These are phyloP conservation scores for Laodelphax striatellus DNA, from an alignment of 1,140 invertebrate genomes.

Conservation along the genomic window DNA sequence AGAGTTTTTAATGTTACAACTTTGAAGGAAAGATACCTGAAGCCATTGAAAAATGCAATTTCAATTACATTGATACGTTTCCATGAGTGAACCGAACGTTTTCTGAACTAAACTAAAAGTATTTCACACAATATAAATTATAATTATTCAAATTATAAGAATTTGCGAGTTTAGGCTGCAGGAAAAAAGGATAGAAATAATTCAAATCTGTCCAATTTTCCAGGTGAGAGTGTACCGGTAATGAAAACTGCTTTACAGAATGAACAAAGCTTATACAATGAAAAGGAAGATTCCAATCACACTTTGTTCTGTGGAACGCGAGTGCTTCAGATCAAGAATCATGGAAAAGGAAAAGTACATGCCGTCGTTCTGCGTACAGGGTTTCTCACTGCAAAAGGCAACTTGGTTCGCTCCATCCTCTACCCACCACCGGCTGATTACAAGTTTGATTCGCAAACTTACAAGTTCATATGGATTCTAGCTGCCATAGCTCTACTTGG, in stretches of 20 bases:
- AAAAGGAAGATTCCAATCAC: constrained; percentile 76
- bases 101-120: too few species aligned
- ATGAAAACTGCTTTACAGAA: constrained; percentile 80
- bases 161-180: too few species aligned
- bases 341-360: constrained; percentile 50
- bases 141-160: too few species aligned
- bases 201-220: constrained; percentile 17
- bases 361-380: constrained; percentile 66
- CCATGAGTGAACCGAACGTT: too few species aligned
- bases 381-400: constrained; percentile 81
- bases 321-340: constrained; percentile 57
- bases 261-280: constrained; percentile 49
- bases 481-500: constrained; percentile 62
- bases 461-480: constrained; percentile 80
- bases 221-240: constrained; percentile 60
- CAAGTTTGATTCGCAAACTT: constrained; percentile 86
- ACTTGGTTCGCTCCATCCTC: constrained; percentile 82
- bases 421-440: constrained; percentile 92
- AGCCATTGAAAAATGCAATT: too few species aligned
- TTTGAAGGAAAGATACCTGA: too few species aligned
- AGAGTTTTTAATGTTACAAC: too few species aligned
- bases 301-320: constrained; percentile 42
- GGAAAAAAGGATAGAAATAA: too few species aligned
- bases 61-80: too few species aligned
- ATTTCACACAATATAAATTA: too few species aligned